These are phyloP conservation scores for Enteromius afrohamiltoni DNA, from an alignment of 2,797 vertebrate species.

Conservation along the genomic window DNA sequence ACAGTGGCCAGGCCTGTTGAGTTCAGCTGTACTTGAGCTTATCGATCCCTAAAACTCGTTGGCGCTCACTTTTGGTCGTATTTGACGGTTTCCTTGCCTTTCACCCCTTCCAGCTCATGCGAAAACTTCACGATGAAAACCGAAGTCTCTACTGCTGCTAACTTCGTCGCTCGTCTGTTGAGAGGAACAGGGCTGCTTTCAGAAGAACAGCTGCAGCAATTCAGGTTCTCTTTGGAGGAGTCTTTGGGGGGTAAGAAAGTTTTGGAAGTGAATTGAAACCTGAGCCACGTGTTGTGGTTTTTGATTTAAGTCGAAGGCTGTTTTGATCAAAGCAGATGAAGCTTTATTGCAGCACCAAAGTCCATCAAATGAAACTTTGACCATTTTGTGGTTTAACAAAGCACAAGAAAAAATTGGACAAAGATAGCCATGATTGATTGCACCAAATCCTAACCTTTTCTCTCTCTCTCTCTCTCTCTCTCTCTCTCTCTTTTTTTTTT, in stretches of 20 bases:
- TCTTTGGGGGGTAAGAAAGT: slow-evolving; percentile 64
- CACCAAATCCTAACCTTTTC: neutral
- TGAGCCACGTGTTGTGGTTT: neutral
- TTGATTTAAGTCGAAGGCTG: neutral
- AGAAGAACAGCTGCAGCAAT: slow-evolving; percentile 74
- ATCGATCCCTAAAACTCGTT: neutral
- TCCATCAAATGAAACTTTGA: neutral
- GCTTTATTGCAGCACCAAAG: slow-evolving; percentile 32
- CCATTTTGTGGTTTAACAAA: neutral
- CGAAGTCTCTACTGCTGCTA: slow-evolving; percentile 74
- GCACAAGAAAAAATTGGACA: neutral
- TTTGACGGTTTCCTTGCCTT: neutral
- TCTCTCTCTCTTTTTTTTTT: neutral
- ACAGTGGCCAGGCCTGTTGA: slow-evolving; percentile 38
- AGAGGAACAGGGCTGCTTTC: slow-evolving; percentile 70
- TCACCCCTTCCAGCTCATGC: slow-evolving; percentile 55
- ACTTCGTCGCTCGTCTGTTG: slow-evolving; percentile 75
- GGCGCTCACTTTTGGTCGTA: neutral
- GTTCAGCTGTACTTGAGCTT: neutral
- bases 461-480: too few species aligned
- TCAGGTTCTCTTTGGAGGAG: slow-evolving; percentile 75
- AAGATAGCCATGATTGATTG: neutral
- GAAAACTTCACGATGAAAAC: slow-evolving; percentile 68
- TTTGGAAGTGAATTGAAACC: neutral
- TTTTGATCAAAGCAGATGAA: neutral